A percentile compares a stretch with the other conserved stretches of the same genome.
Evolutionary conservation across 2,888 invertebrate species (phyloP).

Genomic region (Acleris laterana): DNA sequence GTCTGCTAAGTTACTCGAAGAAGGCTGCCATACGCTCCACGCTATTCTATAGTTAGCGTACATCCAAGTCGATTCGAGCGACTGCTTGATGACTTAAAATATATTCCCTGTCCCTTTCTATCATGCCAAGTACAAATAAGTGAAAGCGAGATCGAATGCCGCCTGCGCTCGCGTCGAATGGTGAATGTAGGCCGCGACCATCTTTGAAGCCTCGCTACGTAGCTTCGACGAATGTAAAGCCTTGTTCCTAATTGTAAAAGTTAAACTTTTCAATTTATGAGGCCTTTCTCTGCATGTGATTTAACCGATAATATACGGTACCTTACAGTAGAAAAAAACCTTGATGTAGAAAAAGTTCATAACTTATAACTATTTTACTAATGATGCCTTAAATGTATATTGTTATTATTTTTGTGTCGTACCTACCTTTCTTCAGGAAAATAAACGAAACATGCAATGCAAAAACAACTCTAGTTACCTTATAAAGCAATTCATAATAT

Average conservation of each 20-base stretch:
- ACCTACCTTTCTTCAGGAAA: no score
- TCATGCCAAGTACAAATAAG: conserved; percentile 44
- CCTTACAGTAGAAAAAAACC: no score
- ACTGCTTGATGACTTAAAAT: conserved; percentile 57
- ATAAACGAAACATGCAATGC: no score
- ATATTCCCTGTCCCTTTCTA: conserved; percentile 53
- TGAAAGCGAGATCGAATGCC: conserved; percentile 63
- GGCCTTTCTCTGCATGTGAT: neutral
- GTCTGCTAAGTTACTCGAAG: conserved; percentile 60
- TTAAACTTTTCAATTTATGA: conserved; percentile 3
- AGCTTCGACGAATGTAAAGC: conserved; percentile 71
- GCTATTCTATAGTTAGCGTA: conserved; percentile 37
- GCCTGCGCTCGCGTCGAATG: conserved; percentile 72
- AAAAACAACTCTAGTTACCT: no score
- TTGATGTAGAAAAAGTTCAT: no score
- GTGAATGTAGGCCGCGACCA: conserved; percentile 84
- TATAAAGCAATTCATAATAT: no score
- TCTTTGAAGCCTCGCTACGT: conserved; percentile 76
- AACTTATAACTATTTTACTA: no score
- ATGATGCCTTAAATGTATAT: no score
- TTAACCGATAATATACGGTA: no score
- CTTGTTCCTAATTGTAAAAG: conserved; percentile 55
- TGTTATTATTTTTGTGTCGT: no score
- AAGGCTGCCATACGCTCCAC: conserved; percentile 58
- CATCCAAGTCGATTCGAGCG: conserved; percentile 57